A percentile compares a stretch with the other conserved stretches of the same genome.
phyloP scores from a whole-genome alignment of 2,113 vertebrate genomes.

The Mustela lutreola region DNA sequence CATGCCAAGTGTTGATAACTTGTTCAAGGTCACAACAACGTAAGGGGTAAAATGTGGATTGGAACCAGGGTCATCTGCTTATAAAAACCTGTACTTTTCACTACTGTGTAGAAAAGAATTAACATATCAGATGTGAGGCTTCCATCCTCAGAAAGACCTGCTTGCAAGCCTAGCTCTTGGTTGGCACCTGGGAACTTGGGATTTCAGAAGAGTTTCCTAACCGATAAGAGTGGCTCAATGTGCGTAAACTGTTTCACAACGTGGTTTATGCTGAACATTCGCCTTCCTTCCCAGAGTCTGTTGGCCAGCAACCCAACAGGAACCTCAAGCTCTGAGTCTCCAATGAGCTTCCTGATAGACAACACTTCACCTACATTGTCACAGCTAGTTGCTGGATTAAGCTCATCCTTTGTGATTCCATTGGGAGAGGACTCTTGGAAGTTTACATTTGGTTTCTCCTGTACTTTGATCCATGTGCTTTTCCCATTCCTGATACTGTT shows the following conservation, averaged over 20 bases:
- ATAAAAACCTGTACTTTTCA: conserved; percentile 17
- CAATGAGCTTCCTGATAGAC: background rate
- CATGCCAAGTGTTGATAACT: background rate
- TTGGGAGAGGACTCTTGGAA: background rate
- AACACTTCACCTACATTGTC: background rate
- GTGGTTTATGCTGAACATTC: background rate
- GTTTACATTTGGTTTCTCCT: background rate
- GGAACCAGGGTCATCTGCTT: background rate
- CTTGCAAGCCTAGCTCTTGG: background rate
- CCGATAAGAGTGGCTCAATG: background rate
- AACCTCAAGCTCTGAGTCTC: background rate
- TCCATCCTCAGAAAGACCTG: background rate
- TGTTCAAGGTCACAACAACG: background rate
- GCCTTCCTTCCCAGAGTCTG: background rate
- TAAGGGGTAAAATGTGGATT: background rate
- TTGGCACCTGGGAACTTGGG: background rate
- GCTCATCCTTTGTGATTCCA: background rate
- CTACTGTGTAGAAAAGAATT: background rate
- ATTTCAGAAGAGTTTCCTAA: background rate
- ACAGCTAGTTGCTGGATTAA: background rate
- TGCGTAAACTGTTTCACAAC: background rate
- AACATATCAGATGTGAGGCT: background rate
- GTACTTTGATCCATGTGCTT: fast-evolving
- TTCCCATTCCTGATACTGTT: background rate
- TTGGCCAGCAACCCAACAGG: background rate